phyloP scores from a whole-genome alignment of 2,113 vertebrate species.

The Lamprologus ornatipinnis region DNA sequence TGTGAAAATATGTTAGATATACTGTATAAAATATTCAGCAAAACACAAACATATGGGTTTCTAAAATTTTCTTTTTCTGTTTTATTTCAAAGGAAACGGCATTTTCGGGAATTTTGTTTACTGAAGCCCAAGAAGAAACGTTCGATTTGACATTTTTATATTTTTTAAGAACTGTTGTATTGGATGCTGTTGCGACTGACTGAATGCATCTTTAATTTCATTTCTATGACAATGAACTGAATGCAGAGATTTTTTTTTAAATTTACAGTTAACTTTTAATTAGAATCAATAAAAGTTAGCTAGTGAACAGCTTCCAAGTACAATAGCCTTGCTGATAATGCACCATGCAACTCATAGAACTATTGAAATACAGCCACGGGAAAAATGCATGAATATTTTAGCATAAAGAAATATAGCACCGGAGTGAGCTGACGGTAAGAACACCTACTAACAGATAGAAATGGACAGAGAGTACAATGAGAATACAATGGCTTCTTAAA shows the following conservation, averaged over 20 bases:
- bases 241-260: neutral
- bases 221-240: neutral
- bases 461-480: neutral
- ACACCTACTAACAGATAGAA: neutral
- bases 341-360: neutral
- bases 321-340: slow-evolving; percentile 11
- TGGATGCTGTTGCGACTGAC: neutral
- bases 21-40: neutral
- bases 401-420: neutral
- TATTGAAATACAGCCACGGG: neutral
- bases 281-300: neutral
- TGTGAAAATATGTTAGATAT: neutral
- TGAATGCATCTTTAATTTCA: neutral
- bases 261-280: slow-evolving; percentile 1
- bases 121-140: neutral
- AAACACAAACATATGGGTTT: neutral
- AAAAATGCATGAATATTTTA: slow-evolving; percentile 8
- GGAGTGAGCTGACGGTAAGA: slow-evolving; percentile 12
- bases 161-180: neutral
- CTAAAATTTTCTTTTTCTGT: neutral
- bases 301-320: neutral
- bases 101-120: neutral
- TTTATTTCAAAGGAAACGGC: neutral
- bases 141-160: neutral
- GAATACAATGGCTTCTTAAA: neutral